Evolutionary conservation across 2,113 vertebrate genomes (phyloP).

Genomic region (Hypocryptadius cinnamomeus): DNA sequence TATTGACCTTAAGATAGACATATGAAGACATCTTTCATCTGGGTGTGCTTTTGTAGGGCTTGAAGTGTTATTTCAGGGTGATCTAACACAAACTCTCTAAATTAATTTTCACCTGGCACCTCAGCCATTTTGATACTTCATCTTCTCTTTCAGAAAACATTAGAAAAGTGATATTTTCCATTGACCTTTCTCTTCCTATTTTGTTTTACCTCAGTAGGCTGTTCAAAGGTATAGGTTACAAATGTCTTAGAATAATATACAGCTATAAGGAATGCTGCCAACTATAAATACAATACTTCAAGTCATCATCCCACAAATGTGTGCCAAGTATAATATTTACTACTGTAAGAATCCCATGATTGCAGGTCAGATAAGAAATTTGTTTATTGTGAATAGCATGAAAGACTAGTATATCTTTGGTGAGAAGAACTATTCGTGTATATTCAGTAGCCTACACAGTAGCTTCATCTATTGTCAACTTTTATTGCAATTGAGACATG

Average conservation of each 20-base stretch:
- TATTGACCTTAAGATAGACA: conserved; percentile 11
- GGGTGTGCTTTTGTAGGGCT: conserved; percentile 34
- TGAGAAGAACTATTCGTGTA: conserved; percentile 21
- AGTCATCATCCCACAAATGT: not conserved
- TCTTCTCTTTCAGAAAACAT: not conserved
- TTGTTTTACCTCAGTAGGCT: not conserved
- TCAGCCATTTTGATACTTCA: not conserved
- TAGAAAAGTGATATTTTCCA: conserved; percentile 19
- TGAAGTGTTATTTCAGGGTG: conserved; percentile 17
- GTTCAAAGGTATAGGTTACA: not conserved
- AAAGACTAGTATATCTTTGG: not conserved
- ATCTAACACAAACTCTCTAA: conserved; percentile 31
- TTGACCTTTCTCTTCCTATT: conserved; percentile 19
- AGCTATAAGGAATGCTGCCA: not conserved
- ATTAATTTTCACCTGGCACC: conserved; percentile 34
- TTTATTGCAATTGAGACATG: not conserved
- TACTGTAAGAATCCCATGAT: not conserved
- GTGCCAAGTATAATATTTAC: not conserved
- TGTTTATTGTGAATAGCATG: not conserved
- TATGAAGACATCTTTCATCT: conserved; percentile 17
- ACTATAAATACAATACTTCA: not conserved
- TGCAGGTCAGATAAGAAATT: not conserved
- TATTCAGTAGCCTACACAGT: not conserved
- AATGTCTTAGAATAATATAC: not conserved
- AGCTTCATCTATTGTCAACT: not conserved